These are phyloP conservation scores for Venusia cambrica DNA, from an alignment of 2,888 invertebrate species.

Conservation along the genomic window DNA sequence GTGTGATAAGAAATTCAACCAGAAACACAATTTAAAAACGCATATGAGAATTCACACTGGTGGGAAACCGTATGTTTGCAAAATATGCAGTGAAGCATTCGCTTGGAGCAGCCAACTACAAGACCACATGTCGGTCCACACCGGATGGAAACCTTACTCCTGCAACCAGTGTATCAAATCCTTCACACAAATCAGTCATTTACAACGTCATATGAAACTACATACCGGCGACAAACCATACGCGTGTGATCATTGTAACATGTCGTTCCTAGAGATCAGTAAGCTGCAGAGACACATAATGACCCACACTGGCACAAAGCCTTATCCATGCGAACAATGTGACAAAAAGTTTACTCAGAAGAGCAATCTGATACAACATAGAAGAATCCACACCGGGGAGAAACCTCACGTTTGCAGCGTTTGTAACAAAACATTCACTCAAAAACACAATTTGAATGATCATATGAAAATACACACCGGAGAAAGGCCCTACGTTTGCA, in stretches of 20 bases:
- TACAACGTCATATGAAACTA: constrained; percentile 7
- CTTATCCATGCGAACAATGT: constrained; percentile 10
- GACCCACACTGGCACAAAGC: background rate
- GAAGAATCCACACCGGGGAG: constrained; percentile 1
- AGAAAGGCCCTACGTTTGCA: constrained; percentile 4
- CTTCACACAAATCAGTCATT: constrained; percentile 1
- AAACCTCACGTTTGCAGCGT: constrained; percentile 13
- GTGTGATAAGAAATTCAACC: no score
- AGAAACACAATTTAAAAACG: no score
- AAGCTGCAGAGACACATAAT: constrained; percentile 3
- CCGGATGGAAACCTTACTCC: background rate
- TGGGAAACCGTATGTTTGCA: constrained; percentile 5
- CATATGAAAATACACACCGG: no score
- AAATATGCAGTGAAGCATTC: constrained; percentile 4
- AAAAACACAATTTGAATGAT: no score
- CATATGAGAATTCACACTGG: constrained; percentile 12
- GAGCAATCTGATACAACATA: constrained; percentile 5
- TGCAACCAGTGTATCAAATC: constrained; percentile 9
- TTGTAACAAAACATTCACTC: constrained; percentile 12
- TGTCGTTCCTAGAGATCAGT: constrained; percentile 3
- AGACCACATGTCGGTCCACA: constrained; percentile 1
- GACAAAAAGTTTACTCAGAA: constrained; percentile 11
- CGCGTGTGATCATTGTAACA: constrained; percentile 2
- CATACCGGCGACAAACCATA: constrained; percentile 6
- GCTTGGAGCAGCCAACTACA: background rate